Conservation (phyloP, 2,113 vertebrate genomes). For the Sebastes fasciatus region DNA sequence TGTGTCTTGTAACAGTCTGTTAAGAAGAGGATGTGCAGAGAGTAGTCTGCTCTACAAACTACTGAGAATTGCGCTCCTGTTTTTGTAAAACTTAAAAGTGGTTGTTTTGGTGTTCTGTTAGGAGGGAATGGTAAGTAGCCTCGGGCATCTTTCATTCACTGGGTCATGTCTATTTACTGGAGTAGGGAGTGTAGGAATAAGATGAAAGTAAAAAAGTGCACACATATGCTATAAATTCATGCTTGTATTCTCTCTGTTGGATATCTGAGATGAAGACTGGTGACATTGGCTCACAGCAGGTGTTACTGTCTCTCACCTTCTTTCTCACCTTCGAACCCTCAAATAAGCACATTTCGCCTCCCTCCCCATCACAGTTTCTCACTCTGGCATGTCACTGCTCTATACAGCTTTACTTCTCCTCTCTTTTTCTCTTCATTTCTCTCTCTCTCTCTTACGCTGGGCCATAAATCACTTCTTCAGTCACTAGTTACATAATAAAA, state of each 20-base stretch:
- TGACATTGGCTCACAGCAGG: neutral
- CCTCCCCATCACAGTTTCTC: neutral
- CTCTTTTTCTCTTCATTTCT: too few species aligned
- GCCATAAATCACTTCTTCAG: neutral
- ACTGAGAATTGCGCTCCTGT: constrained; percentile 2
- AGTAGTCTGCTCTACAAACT: neutral
- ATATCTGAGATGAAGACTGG: neutral
- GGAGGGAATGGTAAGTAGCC: neutral
- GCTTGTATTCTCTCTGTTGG: neutral
- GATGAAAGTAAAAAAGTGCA: neutral
- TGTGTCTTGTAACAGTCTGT: neutral
- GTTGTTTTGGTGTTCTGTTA: constrained; percentile 13
- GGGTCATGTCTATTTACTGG: constrained; percentile 35
- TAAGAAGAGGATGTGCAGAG: neutral
- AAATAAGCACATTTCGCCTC: neutral
- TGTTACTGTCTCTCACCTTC: neutral
- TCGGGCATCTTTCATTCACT: constrained; percentile 4
- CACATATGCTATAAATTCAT: constrained; percentile 1
- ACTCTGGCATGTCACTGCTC: neutral
- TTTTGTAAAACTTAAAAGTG: constrained; percentile 25
- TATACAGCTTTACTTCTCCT: neutral
- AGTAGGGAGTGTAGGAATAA: neutral
- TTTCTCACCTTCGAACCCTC: neutral
- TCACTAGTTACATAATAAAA: neutral
- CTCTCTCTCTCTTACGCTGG: neutral